A percentile compares a stretch with the other conserved stretches of the same genome.
These are phyloP conservation scores for Toxotes chatareus DNA, from an alignment of 2,113 vertebrate genomes.

Conservation along the genomic window DNA sequence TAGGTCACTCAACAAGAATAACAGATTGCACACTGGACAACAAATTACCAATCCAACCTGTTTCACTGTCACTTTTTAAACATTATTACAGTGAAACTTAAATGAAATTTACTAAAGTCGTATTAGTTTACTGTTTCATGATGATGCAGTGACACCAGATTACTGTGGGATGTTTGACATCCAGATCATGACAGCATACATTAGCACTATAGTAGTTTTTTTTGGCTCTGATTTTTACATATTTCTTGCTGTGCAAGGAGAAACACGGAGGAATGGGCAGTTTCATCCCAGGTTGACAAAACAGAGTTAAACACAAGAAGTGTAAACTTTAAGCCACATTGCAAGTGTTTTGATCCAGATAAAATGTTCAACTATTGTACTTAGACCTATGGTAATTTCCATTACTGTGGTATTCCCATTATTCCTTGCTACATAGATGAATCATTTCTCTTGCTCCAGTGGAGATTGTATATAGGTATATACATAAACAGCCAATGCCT, in stretches of 20 bases:
- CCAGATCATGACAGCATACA: not conserved
- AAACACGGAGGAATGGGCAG: not conserved
- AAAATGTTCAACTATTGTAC: slow-evolving; percentile 3
- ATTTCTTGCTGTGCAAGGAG: slow-evolving; percentile 9
- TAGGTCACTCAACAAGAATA: slow-evolving; percentile 5
- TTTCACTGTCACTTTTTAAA: not conserved
- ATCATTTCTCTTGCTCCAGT: slow-evolving; percentile 15
- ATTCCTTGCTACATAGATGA: not conserved
- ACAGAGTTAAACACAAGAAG: slow-evolving; percentile 5
- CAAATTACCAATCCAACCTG: not conserved
- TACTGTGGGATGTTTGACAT: slow-evolving; percentile 9
- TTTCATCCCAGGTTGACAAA: not conserved
- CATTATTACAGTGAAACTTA: not conserved
- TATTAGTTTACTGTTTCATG: not conserved
- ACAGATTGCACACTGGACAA: not conserved
- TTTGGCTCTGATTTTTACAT: not conserved
- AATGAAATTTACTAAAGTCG: not conserved
- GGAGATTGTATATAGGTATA: slow-evolving; percentile 2
- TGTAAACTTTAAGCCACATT: slow-evolving; percentile 1
- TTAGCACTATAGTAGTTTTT: not conserved
- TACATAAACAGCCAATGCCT: not conserved
- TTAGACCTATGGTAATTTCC: not conserved
- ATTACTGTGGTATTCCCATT: slow-evolving; percentile 1
- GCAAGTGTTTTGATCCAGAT: slow-evolving; percentile 3
- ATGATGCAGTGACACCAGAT: not conserved